phyloP scores from a whole-genome alignment of 1,140 invertebrate genomes.

The Micrasema longulum region DNA sequence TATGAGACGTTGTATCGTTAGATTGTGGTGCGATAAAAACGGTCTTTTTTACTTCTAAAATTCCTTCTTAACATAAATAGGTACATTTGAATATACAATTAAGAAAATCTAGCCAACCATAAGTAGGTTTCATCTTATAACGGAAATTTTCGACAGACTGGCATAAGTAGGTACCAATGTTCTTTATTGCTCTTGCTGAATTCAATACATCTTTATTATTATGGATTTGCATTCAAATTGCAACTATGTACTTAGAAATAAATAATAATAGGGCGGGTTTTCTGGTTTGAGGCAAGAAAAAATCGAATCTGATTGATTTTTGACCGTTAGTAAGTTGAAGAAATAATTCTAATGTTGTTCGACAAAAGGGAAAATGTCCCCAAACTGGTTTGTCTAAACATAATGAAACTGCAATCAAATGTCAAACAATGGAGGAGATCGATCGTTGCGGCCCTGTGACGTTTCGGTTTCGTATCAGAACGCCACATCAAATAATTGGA shows the following conservation, averaged over 20 bases:
- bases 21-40: no score
- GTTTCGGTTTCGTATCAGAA: slow-evolving; percentile 38
- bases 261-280: background rate
- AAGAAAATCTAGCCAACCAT: slow-evolving; percentile 3
- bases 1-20: no score
- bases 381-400: slow-evolving; percentile 46
- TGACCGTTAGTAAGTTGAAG: slow-evolving; percentile 43
- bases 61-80: no score
- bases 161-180: slow-evolving; percentile 12
- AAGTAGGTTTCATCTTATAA: slow-evolving; percentile 9
- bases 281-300: slow-evolving; percentile 17
- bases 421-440: slow-evolving; percentile 39
- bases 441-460: slow-evolving; percentile 40
- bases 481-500: slow-evolving; percentile 26
- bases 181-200: background rate
- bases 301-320: slow-evolving; percentile 44
- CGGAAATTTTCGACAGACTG: background rate
- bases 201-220: slow-evolving; percentile 7
- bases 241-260: background rate
- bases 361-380: slow-evolving; percentile 36
- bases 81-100: slow-evolving; percentile 34
- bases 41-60: no score
- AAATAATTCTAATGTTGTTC: no score
- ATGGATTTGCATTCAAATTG: slow-evolving; percentile 16
- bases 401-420: slow-evolving; percentile 46